Evolutionary conservation across 2,113 vertebrate species (phyloP).

Genomic region (Astatoreochromis straeleni): DNA sequence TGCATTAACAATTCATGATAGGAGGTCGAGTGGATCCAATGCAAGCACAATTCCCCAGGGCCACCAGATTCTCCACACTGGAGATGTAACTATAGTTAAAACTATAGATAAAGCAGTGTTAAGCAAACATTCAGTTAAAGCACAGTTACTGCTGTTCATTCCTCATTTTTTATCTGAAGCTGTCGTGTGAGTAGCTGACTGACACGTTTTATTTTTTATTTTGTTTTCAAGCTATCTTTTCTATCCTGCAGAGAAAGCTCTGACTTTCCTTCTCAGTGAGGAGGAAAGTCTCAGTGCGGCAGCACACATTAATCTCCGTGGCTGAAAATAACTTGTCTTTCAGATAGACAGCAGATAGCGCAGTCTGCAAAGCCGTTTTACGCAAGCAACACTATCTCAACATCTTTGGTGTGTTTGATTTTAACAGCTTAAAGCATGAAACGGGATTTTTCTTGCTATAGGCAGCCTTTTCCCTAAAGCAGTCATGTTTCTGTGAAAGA

Average conservation of each 20-base stretch:
- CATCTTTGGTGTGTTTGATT: not conserved
- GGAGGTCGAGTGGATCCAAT: not conserved
- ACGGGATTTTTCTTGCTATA: not conserved
- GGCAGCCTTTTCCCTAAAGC: not conserved
- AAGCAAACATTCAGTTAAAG: not conserved
- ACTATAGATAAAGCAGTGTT: not conserved
- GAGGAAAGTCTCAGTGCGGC: not conserved
- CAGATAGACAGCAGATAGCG: constrained; percentile 1
- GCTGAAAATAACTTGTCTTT: constrained; percentile 14
- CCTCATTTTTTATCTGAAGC: not conserved
- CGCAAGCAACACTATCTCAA: not conserved
- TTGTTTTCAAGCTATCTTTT: not conserved
- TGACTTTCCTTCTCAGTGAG: not conserved
- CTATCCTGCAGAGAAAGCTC: not conserved
- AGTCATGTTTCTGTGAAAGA: not conserved
- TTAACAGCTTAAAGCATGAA: not conserved
- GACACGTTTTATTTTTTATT: not conserved
- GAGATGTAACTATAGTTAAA: not conserved
- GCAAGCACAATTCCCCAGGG: not conserved
- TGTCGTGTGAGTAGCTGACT: not conserved
- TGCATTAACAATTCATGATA: not conserved
- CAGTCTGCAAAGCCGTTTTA: not conserved
- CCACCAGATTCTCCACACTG: not conserved
- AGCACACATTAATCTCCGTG: not conserved
- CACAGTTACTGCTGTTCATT: not conserved